phyloP scores from a whole-genome alignment of 2,888 invertebrate species.

The Seira sanloemensis region DNA sequence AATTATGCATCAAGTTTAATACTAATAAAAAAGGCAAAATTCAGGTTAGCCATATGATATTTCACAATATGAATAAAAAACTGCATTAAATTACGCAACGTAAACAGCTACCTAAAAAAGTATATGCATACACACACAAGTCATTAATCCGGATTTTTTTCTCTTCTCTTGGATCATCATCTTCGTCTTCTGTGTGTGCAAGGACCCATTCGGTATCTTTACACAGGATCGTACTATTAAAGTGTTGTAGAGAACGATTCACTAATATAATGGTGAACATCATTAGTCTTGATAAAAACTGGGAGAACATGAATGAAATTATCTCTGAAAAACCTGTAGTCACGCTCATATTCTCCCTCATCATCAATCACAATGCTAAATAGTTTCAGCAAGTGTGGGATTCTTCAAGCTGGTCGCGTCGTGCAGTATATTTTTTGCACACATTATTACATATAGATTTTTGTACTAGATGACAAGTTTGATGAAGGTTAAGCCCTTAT shows the following conservation, averaged over 20 bases:
- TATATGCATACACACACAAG: no score
- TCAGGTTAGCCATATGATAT: background rate
- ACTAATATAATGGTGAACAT: background rate
- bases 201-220: background rate
- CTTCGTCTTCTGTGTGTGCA: background rate
- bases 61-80: background rate
- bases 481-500: no score
- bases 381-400: no score
- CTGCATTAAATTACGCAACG: background rate
- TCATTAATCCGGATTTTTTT: slow-evolving; percentile 56
- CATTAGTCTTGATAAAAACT: background rate
- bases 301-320: background rate
- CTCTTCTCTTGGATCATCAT: background rate
- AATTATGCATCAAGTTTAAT: slow-evolving; percentile 21
- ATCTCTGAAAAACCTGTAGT: slow-evolving; percentile 28
- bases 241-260: background rate
- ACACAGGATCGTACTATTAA: background rate
- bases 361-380: slow-evolving; percentile 50
- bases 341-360: slow-evolving; percentile 44
- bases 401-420: no score
- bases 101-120: background rate
- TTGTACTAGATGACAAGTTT: no score
- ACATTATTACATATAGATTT: no score
- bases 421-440: no score
- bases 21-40: background rate